These are phyloP conservation scores for Erpetoichthys calabaricus DNA, from an alignment of 2,797 vertebrate genomes.

Conservation along the genomic window DNA sequence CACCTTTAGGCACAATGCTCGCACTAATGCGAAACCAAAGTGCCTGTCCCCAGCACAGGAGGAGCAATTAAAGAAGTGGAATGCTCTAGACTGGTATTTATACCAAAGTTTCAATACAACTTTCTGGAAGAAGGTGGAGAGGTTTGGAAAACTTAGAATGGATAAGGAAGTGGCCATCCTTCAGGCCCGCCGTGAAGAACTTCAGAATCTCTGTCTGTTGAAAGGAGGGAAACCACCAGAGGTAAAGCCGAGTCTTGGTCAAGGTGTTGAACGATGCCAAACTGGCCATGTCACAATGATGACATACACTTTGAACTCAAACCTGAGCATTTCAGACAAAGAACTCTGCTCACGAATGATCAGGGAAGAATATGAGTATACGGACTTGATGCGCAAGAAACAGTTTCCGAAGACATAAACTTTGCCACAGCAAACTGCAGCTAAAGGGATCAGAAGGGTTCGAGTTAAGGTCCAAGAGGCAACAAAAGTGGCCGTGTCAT, in stretches of 20 bases:
- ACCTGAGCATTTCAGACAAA: constrained; percentile 48
- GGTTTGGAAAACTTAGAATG: constrained; percentile 57
- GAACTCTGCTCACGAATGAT: constrained; percentile 63
- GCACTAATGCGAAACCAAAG: constrained; percentile 29
- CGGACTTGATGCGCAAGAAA: constrained; percentile 67
- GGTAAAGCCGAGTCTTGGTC: constrained; percentile 58
- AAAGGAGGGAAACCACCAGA: constrained; percentile 62
- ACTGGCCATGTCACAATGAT: constrained; percentile 67
- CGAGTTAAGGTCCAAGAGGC: no score
- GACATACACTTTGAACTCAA: constrained; percentile 60
- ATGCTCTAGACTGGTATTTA: constrained; percentile 71
- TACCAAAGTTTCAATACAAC: constrained; percentile 70
- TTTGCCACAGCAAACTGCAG: no score
- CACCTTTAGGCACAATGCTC: constrained; percentile 71
- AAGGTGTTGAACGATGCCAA: constrained; percentile 70
- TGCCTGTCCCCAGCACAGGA: constrained; percentile 42
- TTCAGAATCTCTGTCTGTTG: constrained; percentile 55
- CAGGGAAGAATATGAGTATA: constrained; percentile 79
- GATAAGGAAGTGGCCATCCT: constrained; percentile 53
- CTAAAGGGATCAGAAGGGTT: no score
- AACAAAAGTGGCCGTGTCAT: no score
- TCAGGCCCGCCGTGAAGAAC: constrained; percentile 37
- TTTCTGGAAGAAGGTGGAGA: constrained; percentile 65
- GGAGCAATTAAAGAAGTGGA: constrained; percentile 64
- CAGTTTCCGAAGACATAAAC: constrained; percentile 68